Percentiles rank a stretch among this genome's conserved stretches.
Conservation (phyloP, 2,113 vertebrate genomes). For the Chinchilla lanigera region DNA sequence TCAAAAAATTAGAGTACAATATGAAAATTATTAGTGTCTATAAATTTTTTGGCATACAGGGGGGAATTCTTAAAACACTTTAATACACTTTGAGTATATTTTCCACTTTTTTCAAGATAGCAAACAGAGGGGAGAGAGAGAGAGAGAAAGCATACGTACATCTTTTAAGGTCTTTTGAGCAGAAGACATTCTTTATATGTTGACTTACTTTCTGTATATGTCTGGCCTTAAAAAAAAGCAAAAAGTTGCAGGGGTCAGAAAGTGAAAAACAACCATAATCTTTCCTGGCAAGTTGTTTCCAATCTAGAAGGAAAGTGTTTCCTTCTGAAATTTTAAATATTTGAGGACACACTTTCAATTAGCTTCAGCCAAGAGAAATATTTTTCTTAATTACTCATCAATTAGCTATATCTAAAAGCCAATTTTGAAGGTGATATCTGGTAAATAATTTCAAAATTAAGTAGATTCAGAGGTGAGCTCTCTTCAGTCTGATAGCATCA, state of each 20-base stretch:
- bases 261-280: background rate
- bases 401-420: background rate
- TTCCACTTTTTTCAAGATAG: background rate
- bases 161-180: background rate
- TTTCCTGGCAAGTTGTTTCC: background rate
- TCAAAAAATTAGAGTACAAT: conserved; percentile 6
- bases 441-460: background rate
- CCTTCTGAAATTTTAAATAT: background rate
- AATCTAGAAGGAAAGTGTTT: background rate
- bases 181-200: background rate
- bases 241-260: background rate
- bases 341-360: background rate
- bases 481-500: background rate
- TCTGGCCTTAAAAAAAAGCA: background rate
- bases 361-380: background rate
- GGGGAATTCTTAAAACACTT: conserved; percentile 26
- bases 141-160: background rate
- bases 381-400: background rate
- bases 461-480: background rate
- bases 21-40: background rate
- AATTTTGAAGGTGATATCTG: background rate
- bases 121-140: background rate
- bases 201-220: background rate
- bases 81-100: background rate
- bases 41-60: background rate